These are phyloP conservation scores for Drosophila aff. DNA, from an alignment of 1,140 invertebrate species.

Conservation along the genomic window DNA sequence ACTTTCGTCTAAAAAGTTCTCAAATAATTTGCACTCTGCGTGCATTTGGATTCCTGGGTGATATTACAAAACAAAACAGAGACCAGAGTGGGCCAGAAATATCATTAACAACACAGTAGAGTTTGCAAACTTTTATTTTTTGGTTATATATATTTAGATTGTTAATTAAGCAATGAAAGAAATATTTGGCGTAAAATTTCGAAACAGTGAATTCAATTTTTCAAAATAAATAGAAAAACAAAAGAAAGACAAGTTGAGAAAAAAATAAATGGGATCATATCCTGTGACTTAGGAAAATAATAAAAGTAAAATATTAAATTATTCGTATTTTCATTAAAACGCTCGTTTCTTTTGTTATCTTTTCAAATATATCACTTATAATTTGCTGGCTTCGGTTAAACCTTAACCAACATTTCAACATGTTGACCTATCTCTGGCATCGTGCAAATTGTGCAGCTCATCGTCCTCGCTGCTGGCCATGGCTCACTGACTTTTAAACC, in stretches of 20 bases:
- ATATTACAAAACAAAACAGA: constrained; percentile 17
- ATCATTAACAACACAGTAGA: constrained; percentile 3
- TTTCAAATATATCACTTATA: background rate
- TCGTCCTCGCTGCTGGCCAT: constrained; percentile 35
- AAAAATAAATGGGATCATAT: background rate
- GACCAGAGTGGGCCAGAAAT: background rate
- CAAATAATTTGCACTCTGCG: constrained; percentile 16
- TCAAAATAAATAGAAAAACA: background rate
- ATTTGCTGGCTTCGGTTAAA: constrained; percentile 6
- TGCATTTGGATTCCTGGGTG: constrained; percentile 7
- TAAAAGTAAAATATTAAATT: background rate
- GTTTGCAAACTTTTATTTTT: background rate
- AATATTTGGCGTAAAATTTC: background rate
- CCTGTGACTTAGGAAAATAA: background rate
- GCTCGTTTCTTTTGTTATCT: background rate
- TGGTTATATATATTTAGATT: background rate
- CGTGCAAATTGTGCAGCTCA: constrained; percentile 41
- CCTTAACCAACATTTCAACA: constrained; percentile 30
- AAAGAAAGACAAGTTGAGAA: background rate
- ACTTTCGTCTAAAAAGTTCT: constrained; percentile 14
- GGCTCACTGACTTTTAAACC: constrained; percentile 52
- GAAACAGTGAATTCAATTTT: fast-evolving
- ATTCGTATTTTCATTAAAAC: background rate
- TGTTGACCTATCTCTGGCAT: constrained; percentile 37
- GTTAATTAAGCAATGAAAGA: background rate